These are phyloP conservation scores for Squalus acanthias DNA, from an alignment of 2,797 vertebrate species.

Conservation along the genomic window DNA sequence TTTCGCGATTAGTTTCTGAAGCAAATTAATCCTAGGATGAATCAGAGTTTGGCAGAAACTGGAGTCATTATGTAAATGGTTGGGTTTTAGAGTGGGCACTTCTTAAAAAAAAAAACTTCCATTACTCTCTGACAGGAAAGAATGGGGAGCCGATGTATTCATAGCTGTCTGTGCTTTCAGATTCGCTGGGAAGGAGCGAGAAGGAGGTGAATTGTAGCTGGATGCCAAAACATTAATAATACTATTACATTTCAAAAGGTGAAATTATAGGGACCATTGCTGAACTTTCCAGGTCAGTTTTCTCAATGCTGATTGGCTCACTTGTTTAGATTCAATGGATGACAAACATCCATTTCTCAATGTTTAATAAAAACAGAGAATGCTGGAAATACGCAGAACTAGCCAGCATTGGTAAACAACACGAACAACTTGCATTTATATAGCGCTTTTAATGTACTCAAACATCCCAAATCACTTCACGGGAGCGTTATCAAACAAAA, in stretches of 20 bases:
- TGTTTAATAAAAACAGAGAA: background rate
- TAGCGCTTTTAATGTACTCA: too few species aligned
- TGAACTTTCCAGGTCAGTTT: background rate
- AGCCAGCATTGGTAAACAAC: background rate
- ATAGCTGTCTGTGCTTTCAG: slow-evolving; percentile 21
- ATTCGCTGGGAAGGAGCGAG: background rate
- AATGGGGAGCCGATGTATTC: background rate
- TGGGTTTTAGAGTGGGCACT: slow-evolving; percentile 19
- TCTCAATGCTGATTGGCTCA: background rate
- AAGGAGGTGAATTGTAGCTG: background rate
- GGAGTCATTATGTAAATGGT: slow-evolving; percentile 31
- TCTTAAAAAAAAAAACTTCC: background rate
- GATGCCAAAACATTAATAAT: background rate
- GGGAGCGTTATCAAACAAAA: too few species aligned
- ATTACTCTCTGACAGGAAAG: background rate
- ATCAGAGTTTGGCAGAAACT: slow-evolving; percentile 19
- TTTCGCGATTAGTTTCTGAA: slow-evolving; percentile 26
- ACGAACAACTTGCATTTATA: too few species aligned
- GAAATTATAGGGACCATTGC: background rate
- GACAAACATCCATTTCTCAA: background rate
- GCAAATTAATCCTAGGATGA: slow-evolving; percentile 21
- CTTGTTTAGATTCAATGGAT: background rate
- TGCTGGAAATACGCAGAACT: background rate
- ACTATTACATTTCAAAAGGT: slow-evolving; percentile 14
- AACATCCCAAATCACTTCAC: too few species aligned